Percentiles rank a stretch among this genome's conserved stretches.
phyloP scores from a whole-genome alignment of 2,888 invertebrate genomes.

The Beris morrisii region DNA sequence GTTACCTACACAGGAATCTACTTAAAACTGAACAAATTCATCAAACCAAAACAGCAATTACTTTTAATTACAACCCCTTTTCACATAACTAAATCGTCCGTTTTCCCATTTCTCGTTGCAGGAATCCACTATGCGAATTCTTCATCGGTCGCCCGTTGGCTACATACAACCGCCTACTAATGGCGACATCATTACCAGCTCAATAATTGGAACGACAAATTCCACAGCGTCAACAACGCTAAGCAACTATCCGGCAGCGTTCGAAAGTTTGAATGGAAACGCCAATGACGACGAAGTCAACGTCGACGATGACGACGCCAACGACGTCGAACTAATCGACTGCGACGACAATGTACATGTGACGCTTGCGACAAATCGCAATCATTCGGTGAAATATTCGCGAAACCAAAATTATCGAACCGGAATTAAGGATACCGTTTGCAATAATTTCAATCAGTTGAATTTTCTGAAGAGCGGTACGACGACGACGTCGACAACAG shows the following conservation, averaged over 20 bases:
- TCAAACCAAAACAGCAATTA: not conserved
- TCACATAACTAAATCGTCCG: not conserved
- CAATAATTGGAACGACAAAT: slow-evolving; percentile 16
- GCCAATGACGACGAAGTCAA: slow-evolving; percentile 12
- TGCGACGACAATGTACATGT: slow-evolving; percentile 35
- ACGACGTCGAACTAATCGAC: slow-evolving; percentile 16
- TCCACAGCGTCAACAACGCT: slow-evolving; percentile 20
- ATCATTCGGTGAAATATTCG: slow-evolving; percentile 13
- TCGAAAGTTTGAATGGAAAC: slow-evolving; percentile 35
- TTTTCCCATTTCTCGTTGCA: slow-evolving; percentile 34
- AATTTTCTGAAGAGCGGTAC: slow-evolving; percentile 25
- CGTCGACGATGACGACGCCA: slow-evolving; percentile 1
- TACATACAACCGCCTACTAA: slow-evolving; percentile 34
- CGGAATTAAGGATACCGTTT: not conserved
- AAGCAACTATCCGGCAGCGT: slow-evolving; percentile 33
- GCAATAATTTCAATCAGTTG: slow-evolving; percentile 34
- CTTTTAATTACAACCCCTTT: slow-evolving; percentile 5
- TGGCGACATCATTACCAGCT: slow-evolving; percentile 19
- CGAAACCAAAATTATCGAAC: slow-evolving; percentile 9
- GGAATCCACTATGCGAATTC: slow-evolving; percentile 40
- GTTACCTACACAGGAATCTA: not conserved
- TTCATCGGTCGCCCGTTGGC: slow-evolving; percentile 36
- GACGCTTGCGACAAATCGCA: slow-evolving; percentile 24
- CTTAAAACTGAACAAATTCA: not conserved
- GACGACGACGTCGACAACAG: not conserved